These are phyloP conservation scores for Papilio xuthus DNA, from an alignment of 1,140 invertebrate species.

Conservation along the genomic window DNA sequence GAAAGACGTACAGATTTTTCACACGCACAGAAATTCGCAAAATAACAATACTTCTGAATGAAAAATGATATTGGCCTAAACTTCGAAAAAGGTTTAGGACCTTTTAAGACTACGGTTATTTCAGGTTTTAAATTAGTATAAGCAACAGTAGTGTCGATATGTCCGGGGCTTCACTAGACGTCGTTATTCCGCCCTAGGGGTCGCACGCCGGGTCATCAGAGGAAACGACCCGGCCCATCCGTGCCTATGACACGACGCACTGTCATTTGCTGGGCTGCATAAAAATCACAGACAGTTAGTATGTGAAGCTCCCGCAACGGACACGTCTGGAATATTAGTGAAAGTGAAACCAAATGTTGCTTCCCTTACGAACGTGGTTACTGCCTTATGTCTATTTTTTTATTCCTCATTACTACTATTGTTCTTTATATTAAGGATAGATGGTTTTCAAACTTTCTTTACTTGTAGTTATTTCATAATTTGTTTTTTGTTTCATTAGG, in stretches of 20 bases:
- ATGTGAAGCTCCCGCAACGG: not conserved
- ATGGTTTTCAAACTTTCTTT: too few species aligned
- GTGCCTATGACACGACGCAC: constrained; percentile 47
- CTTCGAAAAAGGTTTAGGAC: too few species aligned
- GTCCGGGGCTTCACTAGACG: constrained; percentile 29
- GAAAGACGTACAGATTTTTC: too few species aligned
- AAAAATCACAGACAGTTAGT: constrained; percentile 40
- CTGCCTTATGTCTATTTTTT: not conserved
- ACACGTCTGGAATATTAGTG: constrained; percentile 27
- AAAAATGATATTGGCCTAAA: too few species aligned
- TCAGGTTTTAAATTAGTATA: not conserved
- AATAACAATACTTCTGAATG: too few species aligned
- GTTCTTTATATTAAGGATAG: too few species aligned
- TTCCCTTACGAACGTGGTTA: not conserved
- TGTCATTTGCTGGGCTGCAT: constrained; percentile 48
- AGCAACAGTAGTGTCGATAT: not conserved
- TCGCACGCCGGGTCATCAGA: constrained; percentile 50
- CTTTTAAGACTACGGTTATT: not conserved
- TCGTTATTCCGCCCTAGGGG: constrained; percentile 43
- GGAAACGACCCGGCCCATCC: constrained; percentile 44
- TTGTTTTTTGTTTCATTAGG: too few species aligned
- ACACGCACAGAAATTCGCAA: too few species aligned
- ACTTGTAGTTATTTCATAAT: too few species aligned
- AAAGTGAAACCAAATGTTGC: constrained; percentile 32
- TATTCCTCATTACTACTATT: not conserved